Percentiles rank a stretch among this genome's conserved stretches.
phyloP scores from a whole-genome alignment of 2,888 invertebrate species.

The Lordiphosa andalusiaca region DNA sequence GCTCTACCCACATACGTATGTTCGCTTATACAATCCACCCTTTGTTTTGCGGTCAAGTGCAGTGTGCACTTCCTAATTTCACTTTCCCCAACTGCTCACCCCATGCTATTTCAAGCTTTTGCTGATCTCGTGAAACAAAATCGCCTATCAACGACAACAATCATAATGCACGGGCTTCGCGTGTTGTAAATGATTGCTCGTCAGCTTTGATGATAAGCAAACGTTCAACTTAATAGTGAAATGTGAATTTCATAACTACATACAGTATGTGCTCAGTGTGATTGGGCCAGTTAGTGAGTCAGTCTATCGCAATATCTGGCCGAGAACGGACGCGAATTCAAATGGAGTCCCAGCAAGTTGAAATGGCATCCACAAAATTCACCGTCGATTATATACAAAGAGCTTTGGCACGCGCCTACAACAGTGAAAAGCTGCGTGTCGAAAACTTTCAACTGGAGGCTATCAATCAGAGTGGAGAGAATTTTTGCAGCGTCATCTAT shows the following conservation, averaged over 20 bases:
- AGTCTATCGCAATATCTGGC: conserved; percentile 1
- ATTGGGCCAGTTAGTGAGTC: no score
- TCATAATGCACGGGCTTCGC: no score
- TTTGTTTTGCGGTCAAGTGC: no score
- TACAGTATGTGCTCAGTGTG: no score
- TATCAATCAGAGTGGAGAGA: conserved; percentile 60
- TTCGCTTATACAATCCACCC: no score
- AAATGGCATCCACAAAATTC: conserved; percentile 10
- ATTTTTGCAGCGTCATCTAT: conserved; percentile 74
- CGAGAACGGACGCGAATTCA: neutral
- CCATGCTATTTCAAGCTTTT: no score
- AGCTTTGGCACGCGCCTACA: conserved; percentile 42
- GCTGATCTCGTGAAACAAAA: no score
- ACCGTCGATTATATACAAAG: conserved; percentile 29
- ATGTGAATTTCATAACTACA: conserved; percentile 5
- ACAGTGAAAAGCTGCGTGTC: conserved; percentile 36
- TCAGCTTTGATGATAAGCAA: conserved; percentile 6
- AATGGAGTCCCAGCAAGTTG: neutral
- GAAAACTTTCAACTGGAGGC: conserved; percentile 31
- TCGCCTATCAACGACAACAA: no score
- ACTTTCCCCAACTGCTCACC: no score
- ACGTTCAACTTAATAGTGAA: conserved; percentile 1
- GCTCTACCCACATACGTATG: no score
- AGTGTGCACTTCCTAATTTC: no score
- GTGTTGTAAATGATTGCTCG: neutral